These are phyloP conservation scores for Idaea dimidiata DNA, from an alignment of 2,888 invertebrate species.

Conservation along the genomic window DNA sequence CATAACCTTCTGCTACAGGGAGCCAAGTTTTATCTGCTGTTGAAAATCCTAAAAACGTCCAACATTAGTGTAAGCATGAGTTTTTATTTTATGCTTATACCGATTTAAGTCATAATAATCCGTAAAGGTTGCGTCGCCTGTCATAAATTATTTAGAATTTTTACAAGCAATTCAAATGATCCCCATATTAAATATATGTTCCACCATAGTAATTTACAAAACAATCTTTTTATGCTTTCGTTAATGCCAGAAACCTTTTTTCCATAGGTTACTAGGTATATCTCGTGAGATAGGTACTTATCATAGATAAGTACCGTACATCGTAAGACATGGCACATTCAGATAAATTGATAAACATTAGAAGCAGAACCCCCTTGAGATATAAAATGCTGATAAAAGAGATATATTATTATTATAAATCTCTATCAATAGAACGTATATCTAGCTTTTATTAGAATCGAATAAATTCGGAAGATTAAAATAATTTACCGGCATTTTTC, in stretches of 20 bases:
- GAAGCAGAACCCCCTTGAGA: not conserved
- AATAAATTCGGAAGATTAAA: too few relatives aligned
- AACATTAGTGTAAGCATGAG: not conserved
- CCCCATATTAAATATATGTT: too few relatives aligned
- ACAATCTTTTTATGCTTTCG: too few relatives aligned
- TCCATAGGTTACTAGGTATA: not conserved
- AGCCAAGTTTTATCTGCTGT: conserved; percentile 82
- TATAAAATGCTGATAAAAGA: not conserved
- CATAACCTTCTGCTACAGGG: conserved; percentile 83
- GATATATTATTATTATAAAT: conserved; percentile 3
- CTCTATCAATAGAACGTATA: not conserved
- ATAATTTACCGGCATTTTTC: conserved; percentile 45
- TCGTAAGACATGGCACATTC: not conserved
- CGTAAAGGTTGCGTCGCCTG: too few relatives aligned
- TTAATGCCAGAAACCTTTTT: not conserved
- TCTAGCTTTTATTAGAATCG: not conserved
- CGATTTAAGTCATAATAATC: too few relatives aligned
- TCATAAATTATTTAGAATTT: too few relatives aligned
- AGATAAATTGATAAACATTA: not conserved
- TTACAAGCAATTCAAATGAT: too few relatives aligned
- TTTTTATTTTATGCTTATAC: too few relatives aligned
- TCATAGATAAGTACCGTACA: too few relatives aligned
- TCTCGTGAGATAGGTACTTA: not conserved
- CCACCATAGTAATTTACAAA: too few relatives aligned
- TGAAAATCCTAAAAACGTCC: conserved; percentile 79